Base-by-base conservation (phyloP, 2,797 vertebrate genomes). In the Sardinella longiceps region DNA sequence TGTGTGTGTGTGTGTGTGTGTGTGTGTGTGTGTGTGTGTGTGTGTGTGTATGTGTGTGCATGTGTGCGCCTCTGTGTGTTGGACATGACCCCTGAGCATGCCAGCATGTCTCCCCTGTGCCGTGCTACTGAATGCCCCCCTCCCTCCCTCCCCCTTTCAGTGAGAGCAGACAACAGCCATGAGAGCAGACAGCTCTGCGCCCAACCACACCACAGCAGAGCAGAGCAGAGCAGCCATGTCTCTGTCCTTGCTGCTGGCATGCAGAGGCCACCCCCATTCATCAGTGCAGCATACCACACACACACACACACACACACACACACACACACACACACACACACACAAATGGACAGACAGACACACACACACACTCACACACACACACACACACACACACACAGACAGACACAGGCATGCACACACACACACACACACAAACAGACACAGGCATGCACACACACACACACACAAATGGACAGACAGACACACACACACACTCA, bases 171-270 rank as follows among this genome's bases (percentile, higher is more conserved):
- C 77, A 20, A 88, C 86, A 87, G 82, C 74, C 87, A 91, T 86
- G 77, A 82, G 81, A 88, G 84, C 50, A 66, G 88, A 87, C 86
- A 88, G 84, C 83, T 87, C 70, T 84, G 84, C 87, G 85, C 83
- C 80, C 70, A 81, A 43, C 4, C 43, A 43, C 4, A 86, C 81
- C 33, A 43, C 1, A 86, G 81, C 33, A 43, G 3, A 43, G 43
- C 43, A 43, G 43, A 86, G 77, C 33, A 43, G 2, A 86, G 81
- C 33, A 43, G 3, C 39, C 60, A 80, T 80, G 84, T 84, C 83
- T 84, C 80, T 87, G 85, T 88, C 85, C 87, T 89, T 91, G 86
- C 85, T 84, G 84, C 56, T 81, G 84, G 85, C 14, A 87, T 39
- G 84, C 82, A 45, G 77, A 63, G 58, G 82, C 70, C 46, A 80